Conservation (phyloP, 2,113 vertebrate genomes). For the Mustelus asterias region DNA sequence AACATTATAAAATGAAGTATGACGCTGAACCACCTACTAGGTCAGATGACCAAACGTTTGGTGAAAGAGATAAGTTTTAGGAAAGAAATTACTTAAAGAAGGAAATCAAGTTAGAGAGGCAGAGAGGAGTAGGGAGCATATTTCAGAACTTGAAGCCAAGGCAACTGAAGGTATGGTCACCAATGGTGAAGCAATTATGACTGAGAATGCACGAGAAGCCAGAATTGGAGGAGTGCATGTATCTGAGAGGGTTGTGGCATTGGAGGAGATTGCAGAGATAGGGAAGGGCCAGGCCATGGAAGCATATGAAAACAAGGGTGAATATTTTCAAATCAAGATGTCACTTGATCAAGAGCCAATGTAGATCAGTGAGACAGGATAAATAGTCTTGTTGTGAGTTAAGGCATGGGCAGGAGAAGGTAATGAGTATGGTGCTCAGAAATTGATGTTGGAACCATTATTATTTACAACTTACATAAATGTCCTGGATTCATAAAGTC, state of each 20-base stretch:
- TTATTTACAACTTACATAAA: background rate
- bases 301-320: background rate
- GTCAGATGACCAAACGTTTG: background rate
- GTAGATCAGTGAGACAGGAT: background rate
- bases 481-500: background rate
- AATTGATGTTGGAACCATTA: background rate
- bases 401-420: background rate
- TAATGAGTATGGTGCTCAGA: background rate
- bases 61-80: background rate
- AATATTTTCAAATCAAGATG: background rate
- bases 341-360: background rate
- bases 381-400: background rate
- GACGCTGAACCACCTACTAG: background rate
- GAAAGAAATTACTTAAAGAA: background rate
- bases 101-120: background rate
- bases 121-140: background rate
- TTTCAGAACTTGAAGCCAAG: background rate
- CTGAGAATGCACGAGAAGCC: background rate
- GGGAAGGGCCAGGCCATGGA: background rate
- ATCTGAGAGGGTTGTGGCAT: background rate
- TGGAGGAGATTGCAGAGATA: background rate
- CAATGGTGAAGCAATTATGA: background rate
- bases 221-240: background rate
- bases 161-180: background rate
- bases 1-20: background rate